A percentile compares a stretch with the other conserved stretches of the same genome.
Evolutionary conservation across 2,113 vertebrate species (phyloP).

Genomic region (Ceyx cyanopectus): DNA sequence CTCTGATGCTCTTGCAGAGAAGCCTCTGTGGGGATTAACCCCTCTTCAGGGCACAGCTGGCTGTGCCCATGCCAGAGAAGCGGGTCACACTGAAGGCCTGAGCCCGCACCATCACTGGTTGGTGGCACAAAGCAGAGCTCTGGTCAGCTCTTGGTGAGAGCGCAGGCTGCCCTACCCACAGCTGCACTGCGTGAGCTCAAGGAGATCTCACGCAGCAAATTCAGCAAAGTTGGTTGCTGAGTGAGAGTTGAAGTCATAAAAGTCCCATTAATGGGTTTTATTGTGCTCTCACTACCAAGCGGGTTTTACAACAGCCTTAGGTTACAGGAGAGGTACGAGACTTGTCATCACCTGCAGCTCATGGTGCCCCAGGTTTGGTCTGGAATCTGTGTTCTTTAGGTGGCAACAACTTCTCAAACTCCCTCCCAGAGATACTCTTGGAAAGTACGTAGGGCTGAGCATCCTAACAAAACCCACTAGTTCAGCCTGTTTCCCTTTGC

Average conservation of each 20-base stretch:
- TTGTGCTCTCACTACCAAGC: background rate
- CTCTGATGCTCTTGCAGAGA: background rate
- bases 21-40: background rate
- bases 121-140: background rate
- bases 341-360: background rate
- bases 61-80: fast-evolving
- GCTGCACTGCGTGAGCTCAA: background rate
- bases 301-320: background rate
- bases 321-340: background rate
- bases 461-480: background rate
- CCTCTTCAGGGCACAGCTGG: background rate
- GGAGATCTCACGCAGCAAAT: background rate
- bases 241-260: slow-evolving; percentile 9
- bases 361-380: background rate
- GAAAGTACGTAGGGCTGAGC: background rate
- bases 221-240: slow-evolving; percentile 11
- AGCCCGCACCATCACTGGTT: background rate
- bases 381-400: background rate
- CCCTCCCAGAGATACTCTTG: background rate
- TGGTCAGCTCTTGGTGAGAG: background rate
- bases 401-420: background rate
- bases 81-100: background rate
- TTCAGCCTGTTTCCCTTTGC: background rate
- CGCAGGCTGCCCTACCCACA: background rate
- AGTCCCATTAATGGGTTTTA: background rate